A percentile compares a stretch with the other conserved stretches of the same genome.
phyloP scores from a whole-genome alignment of 2,888 invertebrate genomes.

The Neocrepidodera transversa region DNA sequence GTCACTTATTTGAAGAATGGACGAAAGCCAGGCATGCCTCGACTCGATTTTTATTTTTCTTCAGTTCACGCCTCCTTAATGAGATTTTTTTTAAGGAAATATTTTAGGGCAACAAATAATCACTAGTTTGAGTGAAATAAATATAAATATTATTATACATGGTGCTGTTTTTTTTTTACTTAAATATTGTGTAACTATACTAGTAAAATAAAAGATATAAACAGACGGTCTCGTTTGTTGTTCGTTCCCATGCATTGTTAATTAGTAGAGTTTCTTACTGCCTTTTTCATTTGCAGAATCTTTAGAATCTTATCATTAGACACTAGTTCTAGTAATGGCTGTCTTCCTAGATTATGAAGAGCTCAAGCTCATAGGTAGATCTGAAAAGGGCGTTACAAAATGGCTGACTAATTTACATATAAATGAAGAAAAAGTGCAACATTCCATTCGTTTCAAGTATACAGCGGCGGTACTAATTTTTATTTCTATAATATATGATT shows the following conservation, averaged over 20 bases:
- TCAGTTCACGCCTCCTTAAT: conserved; percentile 24
- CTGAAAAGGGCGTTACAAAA: conserved; percentile 54
- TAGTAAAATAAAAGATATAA: no score
- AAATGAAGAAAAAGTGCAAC: conserved; percentile 51
- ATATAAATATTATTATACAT: no score
- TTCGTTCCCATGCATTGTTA: conserved; percentile 17
- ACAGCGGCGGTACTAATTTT: conserved; percentile 3
- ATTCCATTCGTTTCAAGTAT: conserved; percentile 17
- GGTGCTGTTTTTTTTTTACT: no score
- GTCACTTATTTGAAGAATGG: conserved; percentile 36
- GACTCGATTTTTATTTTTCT: conserved; percentile 30
- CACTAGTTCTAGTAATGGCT: conserved; percentile 44
- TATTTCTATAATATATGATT: no score
- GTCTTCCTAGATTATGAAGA: conserved; percentile 49
- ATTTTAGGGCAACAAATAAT: conserved; percentile 18
- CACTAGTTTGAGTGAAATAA: neutral
- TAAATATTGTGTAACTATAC: no score
- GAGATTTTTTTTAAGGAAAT: conserved; percentile 20
- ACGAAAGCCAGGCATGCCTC: conserved; percentile 25
- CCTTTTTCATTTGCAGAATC: conserved; percentile 7
- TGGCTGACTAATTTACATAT: conserved; percentile 56
- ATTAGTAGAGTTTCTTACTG: neutral
- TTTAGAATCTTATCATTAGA: conserved; percentile 7
- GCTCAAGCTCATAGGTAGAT: conserved; percentile 45
- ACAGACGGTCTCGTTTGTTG: no score